Percentiles rank a stretch among this genome's conserved stretches.
Evolutionary conservation across 1,140 invertebrate genomes (phyloP).

Genomic region (Macrostomum lignano): DNA sequence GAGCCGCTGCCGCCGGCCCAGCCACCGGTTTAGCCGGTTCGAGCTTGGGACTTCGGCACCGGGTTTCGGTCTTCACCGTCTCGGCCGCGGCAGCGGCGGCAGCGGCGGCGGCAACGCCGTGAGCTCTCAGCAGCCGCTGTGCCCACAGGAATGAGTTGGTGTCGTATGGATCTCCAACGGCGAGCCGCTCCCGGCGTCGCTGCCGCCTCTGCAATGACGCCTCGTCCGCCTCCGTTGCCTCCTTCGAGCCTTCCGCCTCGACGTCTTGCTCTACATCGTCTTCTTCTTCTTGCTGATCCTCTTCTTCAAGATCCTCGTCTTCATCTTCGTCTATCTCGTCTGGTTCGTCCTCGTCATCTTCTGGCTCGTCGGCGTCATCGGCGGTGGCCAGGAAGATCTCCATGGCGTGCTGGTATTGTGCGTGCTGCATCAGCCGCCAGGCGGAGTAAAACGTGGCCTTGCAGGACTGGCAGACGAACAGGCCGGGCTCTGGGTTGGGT

Average conservation of each 20-base stretch:
- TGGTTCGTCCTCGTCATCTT: conserved; percentile 11
- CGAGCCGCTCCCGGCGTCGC: conserved; percentile 8
- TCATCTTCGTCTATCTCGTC: conserved; percentile 17
- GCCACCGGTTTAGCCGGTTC: too few species aligned
- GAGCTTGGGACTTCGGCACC: too few species aligned
- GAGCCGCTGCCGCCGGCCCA: too few species aligned
- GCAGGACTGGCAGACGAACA: conserved; percentile 72
- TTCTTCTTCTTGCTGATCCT: conserved; percentile 17
- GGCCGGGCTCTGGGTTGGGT: conserved; percentile 82
- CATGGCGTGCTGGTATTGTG: conserved; percentile 63
- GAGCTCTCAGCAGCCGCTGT: too few species aligned
- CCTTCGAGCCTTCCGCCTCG: conserved; percentile 43
- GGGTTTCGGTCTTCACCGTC: too few species aligned
- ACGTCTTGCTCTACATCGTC: conserved; percentile 8
- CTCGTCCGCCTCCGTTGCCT: conserved; percentile 9
- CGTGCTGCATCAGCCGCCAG: conserved; percentile 72
- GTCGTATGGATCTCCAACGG: conserved; percentile 7
- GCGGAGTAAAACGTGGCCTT: conserved; percentile 58
- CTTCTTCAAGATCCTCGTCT: conserved; percentile 29
- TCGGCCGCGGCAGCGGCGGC: too few species aligned
- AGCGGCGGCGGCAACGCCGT: too few species aligned
- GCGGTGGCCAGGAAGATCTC: conserved; percentile 40
- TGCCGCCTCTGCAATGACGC: background rate
- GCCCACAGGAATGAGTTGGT: conserved; percentile 14
- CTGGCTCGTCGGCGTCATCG: conserved; percentile 6